These are phyloP conservation scores for Etheostoma spectabile DNA, from an alignment of 2,113 vertebrate species.

Conservation along the genomic window DNA sequence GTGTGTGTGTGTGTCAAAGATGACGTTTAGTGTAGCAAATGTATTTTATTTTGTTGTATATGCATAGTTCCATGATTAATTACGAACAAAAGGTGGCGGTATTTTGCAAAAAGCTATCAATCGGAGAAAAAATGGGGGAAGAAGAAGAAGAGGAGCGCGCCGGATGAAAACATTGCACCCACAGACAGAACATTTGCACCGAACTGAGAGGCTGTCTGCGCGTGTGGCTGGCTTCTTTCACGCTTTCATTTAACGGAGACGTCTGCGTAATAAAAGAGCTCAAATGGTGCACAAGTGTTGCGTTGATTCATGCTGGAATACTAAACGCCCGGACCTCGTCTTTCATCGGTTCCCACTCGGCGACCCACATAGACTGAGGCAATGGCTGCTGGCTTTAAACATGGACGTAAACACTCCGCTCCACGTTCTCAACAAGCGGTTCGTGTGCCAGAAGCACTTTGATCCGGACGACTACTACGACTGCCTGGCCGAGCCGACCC, in stretches of 20 bases:
- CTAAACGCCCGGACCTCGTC: neutral
- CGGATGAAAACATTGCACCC: neutral
- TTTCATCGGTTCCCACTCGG: constrained; percentile 49
- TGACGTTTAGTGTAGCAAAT: neutral
- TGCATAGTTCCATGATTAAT: neutral
- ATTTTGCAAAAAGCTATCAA: neutral
- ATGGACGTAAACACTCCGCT: constrained; percentile 48
- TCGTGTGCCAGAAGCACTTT: constrained; percentile 60
- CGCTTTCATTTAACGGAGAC: neutral
- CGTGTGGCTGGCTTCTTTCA: neutral
- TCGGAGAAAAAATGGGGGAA: neutral
- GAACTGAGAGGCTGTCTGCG: neutral
- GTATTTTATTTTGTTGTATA: neutral
- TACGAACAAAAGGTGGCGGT: constrained; percentile 26
- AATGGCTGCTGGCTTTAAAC: constrained; percentile 32
- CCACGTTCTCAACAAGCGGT: constrained; percentile 14
- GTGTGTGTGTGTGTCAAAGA: no score
- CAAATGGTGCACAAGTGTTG: constrained; percentile 49
- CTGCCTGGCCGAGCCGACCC: neutral
- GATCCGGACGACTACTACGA: constrained; percentile 38
- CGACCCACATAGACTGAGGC: constrained; percentile 18
- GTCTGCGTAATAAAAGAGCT: neutral
- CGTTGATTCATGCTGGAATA: constrained; percentile 9
- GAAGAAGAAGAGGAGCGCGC: constrained; percentile 35
- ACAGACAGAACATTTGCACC: no score